A percentile compares a stretch with the other conserved stretches of the same genome.
Conservation (phyloP, 2,113 vertebrate genomes). For the Lota lota region DNA sequence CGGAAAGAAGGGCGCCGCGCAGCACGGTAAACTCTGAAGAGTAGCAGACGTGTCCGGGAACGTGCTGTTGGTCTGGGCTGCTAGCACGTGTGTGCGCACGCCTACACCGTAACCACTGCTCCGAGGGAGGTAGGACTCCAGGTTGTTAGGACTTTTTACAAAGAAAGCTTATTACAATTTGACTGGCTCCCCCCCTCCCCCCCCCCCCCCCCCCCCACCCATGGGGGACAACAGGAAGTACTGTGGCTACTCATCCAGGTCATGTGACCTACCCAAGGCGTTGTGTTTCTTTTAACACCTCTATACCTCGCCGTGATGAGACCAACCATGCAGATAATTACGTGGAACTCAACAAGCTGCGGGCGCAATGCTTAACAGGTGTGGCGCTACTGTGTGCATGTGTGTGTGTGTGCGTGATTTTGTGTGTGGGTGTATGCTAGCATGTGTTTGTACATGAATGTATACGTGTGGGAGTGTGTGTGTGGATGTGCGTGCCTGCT, state of each 20-base stretch:
- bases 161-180: no score
- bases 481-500: conserved; percentile 25
- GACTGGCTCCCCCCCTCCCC: no score
- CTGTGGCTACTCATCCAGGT: conserved; percentile 21
- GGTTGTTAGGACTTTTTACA: no score
- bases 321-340: conserved; percentile 67
- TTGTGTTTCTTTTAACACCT: conserved; percentile 57
- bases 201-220: no score
- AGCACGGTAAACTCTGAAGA: no score
- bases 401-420: conserved; percentile 22
- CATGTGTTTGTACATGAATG: neutral
- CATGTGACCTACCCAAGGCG: conserved; percentile 57
- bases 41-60: no score
- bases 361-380: conserved; percentile 40
- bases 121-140: no score
- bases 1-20: no score
- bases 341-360: conserved; percentile 59
- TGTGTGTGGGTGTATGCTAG: conserved; percentile 26
- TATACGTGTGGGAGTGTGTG: conserved; percentile 19
- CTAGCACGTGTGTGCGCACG: no score
- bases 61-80: no score
- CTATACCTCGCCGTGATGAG: conserved; percentile 56
- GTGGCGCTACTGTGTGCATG: conserved; percentile 14
- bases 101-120: no score
- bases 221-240: no score